phyloP scores from a whole-genome alignment of 2,888 invertebrate species.

The Argynnis bischoffii region DNA sequence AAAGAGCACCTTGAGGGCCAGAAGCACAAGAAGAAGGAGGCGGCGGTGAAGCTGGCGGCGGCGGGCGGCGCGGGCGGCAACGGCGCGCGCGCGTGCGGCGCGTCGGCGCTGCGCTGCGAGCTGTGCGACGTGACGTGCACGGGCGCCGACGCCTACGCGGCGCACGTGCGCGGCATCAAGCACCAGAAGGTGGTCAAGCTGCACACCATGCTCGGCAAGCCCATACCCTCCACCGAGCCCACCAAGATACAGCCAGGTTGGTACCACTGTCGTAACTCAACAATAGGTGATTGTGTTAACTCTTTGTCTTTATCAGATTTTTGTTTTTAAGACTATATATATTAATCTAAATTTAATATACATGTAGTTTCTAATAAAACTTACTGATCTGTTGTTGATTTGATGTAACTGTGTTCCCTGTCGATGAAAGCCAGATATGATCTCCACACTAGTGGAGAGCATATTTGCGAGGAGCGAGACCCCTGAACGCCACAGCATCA shows the following conservation, averaged over 20 bases:
- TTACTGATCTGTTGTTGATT: too few species aligned
- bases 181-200: slow-evolving; percentile 98
- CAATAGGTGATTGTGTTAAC: too few species aligned
- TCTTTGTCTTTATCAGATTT: too few species aligned
- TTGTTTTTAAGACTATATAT: too few species aligned
- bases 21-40: slow-evolving; percentile 99
- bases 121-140: slow-evolving; percentile 99
- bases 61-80: slow-evolving; percentile 84
- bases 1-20: slow-evolving; percentile 98
- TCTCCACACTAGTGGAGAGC: slow-evolving; percentile 58
- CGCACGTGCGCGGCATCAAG: slow-evolving; percentile 98
- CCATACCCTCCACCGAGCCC: slow-evolving; percentile 97
- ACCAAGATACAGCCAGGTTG: slow-evolving; percentile 86
- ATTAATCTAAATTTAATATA: too few species aligned
- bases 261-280: slow-evolving; percentile 4
- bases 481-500: slow-evolving; percentile 70
- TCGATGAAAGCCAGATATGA: slow-evolving; percentile 42
- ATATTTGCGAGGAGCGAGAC: slow-evolving; percentile 53
- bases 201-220: slow-evolving; percentile 98
- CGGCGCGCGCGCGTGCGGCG: slow-evolving; percentile 76
- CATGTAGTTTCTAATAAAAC: too few species aligned
- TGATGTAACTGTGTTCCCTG: neutral
- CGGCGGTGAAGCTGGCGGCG: slow-evolving; percentile 84
- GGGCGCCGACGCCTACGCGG: slow-evolving; percentile 98
- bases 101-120: slow-evolving; percentile 91